Conservation (phyloP, 1,140 invertebrate species). For the Riptortus pedestris region DNA sequence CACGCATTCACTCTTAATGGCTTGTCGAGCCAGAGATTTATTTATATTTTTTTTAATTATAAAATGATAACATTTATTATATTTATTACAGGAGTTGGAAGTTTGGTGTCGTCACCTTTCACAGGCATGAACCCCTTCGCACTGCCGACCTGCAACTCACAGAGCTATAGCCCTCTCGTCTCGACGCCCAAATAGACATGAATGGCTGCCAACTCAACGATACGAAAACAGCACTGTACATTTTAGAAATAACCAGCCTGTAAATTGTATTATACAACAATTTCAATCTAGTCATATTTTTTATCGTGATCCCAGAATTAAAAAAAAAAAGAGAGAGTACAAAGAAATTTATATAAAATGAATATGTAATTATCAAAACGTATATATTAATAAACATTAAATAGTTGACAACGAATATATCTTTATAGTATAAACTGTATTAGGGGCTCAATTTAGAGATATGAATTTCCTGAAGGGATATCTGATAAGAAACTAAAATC, state of each 20-base stretch:
- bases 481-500: too few species aligned
- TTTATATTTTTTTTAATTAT: too few species aligned
- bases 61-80: too few species aligned
- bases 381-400: neutral
- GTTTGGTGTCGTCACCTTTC: slow-evolving; percentile 71
- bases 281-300: slow-evolving; percentile 9
- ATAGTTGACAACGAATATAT: slow-evolving; percentile 6
- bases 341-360: neutral
- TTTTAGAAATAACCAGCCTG: neutral
- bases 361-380: neutral
- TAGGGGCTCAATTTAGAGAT: too few species aligned
- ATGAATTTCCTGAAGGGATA: too few species aligned
- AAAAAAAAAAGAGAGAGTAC: neutral
- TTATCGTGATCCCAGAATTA: slow-evolving; percentile 4
- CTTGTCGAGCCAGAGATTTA: too few species aligned
- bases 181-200: slow-evolving; percentile 65
- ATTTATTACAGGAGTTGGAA: slow-evolving; percentile 51
- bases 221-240: neutral
- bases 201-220: neutral
- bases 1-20: too few species aligned
- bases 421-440: neutral
- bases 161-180: slow-evolving; percentile 74
- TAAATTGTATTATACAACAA: slow-evolving; percentile 5
- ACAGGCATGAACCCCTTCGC: slow-evolving; percentile 81
- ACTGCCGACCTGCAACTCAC: slow-evolving; percentile 74